These are phyloP conservation scores for Yponomeuta cagnagella DNA, from an alignment of 2,888 invertebrate genomes.

Conservation along the genomic window DNA sequence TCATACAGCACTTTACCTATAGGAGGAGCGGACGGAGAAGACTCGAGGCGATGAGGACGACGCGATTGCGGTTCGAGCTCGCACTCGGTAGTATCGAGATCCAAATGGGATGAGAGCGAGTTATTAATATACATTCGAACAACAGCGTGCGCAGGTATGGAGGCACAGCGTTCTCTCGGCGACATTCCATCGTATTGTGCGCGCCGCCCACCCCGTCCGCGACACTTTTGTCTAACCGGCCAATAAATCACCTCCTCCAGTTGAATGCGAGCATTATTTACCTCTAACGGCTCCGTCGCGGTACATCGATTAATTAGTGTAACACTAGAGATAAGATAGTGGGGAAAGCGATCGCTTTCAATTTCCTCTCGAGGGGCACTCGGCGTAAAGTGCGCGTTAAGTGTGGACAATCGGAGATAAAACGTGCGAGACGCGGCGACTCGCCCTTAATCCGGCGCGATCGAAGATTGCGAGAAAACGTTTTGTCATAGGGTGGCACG, in stretches of 20 bases:
- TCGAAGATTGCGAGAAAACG: conserved; percentile 75
- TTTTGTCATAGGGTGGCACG: conserved; percentile 73
- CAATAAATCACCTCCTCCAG: conserved; percentile 66
- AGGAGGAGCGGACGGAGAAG: conserved; percentile 47
- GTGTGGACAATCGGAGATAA: conserved; percentile 76
- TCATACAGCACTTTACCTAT: conserved; percentile 37
- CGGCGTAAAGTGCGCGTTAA: conserved; percentile 73
- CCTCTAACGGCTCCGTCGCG: conserved; percentile 60
- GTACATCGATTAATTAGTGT: conserved; percentile 74
- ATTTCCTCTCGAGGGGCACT: conserved; percentile 74
- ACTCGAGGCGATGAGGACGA: conserved; percentile 45
- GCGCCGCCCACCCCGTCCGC: conserved; percentile 57
- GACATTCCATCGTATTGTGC: conserved; percentile 72
- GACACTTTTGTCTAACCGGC: conserved; percentile 73
- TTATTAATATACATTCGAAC: conserved; percentile 69
- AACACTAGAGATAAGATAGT: conserved; percentile 73
- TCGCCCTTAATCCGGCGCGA: conserved; percentile 74
- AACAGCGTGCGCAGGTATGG: conserved; percentile 48
- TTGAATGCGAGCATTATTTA: conserved; percentile 67
- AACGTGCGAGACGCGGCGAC: conserved; percentile 68
- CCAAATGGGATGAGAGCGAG: conserved; percentile 46
- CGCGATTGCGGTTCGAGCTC: conserved; percentile 3
- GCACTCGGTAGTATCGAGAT: conserved; percentile 12
- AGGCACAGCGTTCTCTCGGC: conserved; percentile 37
- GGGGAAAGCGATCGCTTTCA: conserved; percentile 74